Conservation (phyloP, 2,797 vertebrate species). For the Pogoniulus pusillus region DNA sequence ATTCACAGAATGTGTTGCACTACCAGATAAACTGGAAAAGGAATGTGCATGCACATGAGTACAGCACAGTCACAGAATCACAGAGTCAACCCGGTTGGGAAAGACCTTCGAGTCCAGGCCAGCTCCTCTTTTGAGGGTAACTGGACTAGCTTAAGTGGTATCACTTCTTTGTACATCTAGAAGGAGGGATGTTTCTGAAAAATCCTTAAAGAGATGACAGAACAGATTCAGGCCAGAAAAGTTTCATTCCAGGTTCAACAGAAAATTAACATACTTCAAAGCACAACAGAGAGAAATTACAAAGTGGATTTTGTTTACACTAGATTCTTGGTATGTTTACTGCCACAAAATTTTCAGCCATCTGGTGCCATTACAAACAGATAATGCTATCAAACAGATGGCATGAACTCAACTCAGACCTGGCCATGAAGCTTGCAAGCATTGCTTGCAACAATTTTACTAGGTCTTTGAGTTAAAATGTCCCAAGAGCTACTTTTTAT, state of each 20-base stretch:
- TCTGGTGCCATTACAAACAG: neutral
- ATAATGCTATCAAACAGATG: neutral
- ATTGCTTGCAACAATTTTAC: neutral
- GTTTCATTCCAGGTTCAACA: slow-evolving; percentile 6
- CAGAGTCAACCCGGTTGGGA: too few species aligned
- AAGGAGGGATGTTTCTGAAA: neutral
- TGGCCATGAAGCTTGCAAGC: neutral
- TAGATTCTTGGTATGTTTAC: neutral
- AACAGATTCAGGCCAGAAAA: neutral
- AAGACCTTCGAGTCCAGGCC: too few species aligned
- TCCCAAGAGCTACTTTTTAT: neutral
- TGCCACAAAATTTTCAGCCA: neutral
- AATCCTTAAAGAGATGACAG: neutral
- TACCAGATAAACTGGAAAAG: slow-evolving; percentile 64
- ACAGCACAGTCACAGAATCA: neutral
- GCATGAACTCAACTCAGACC: neutral
- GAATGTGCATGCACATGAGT: slow-evolving; percentile 34
- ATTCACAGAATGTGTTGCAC: slow-evolving; percentile 52
- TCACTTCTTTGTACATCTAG: neutral
- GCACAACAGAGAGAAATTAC: neutral
- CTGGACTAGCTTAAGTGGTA: neutral
- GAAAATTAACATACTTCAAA: slow-evolving; percentile 33
- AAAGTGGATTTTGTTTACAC: neutral
- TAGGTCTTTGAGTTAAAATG: neutral
- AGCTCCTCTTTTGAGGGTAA: slow-evolving; percentile 17